A percentile compares a stretch with the other conserved stretches of the same genome.
phyloP scores from a whole-genome alignment of 2,113 vertebrate species.

The Podarcis muralis region DNA sequence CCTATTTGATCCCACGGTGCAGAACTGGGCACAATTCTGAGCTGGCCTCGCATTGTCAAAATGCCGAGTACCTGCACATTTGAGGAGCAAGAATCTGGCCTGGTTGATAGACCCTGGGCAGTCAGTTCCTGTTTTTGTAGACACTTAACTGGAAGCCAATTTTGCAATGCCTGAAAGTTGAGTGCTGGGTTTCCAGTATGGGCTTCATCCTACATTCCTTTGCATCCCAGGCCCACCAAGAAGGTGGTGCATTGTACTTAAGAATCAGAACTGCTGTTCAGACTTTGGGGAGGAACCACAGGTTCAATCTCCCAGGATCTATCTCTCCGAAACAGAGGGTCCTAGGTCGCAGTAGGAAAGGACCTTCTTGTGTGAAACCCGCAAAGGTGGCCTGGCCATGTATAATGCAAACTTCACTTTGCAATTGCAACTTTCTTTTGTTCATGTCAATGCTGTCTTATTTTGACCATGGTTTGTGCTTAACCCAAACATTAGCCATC shows the following conservation, averaged over 20 bases:
- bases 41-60: background rate
- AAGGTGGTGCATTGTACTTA: background rate
- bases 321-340: too few relatives aligned
- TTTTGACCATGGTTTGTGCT: background rate
- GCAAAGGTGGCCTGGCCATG: background rate
- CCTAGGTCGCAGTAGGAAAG: background rate
- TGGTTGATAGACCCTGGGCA: constrained; percentile 25
- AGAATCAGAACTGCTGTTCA: background rate
- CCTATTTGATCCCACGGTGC: background rate
- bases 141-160: background rate
- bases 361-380: background rate
- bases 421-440: background rate
- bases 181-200: background rate
- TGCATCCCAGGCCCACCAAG: constrained; percentile 29
- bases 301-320: too few relatives aligned
- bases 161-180: background rate
- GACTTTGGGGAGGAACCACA: background rate
- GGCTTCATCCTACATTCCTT: constrained; percentile 46
- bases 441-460: background rate
- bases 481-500: background rate
- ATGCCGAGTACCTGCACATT: background rate
- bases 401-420: too few relatives aligned
- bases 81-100: background rate
- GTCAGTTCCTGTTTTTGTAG: background rate
- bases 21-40: background rate